Conservation (phyloP, 1,140 invertebrate species). For the Trachymyrmex cornetzi region DNA sequence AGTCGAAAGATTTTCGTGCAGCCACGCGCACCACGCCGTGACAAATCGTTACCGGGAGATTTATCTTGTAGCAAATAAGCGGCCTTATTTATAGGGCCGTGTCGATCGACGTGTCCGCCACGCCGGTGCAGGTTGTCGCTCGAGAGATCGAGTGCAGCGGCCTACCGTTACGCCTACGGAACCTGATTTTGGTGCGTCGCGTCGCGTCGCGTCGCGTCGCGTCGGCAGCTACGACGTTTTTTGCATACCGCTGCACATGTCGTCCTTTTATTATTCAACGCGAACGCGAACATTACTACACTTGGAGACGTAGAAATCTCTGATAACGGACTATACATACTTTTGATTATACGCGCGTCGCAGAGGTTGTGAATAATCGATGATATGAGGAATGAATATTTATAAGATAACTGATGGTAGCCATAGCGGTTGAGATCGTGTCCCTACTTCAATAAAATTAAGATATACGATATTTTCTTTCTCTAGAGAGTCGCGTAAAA, state of each 20-base stretch:
- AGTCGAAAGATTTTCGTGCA: conserved; percentile 13
- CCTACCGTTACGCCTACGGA: conserved; percentile 58
- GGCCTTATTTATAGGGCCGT: conserved; percentile 57
- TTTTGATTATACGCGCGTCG: background rate
- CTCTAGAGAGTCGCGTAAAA: conserved; percentile 16
- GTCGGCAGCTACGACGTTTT: conserved; percentile 27
- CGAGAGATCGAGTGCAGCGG: conserved; percentile 39
- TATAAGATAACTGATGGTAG: background rate
- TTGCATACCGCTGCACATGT: background rate
- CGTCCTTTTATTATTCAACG: conserved; percentile 49
- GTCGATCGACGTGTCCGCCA: conserved; percentile 54
- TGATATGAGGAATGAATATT: conserved; percentile 30
- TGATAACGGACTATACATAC: conserved; percentile 34
- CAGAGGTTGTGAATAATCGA: conserved; percentile 15
- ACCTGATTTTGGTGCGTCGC: conserved; percentile 45
- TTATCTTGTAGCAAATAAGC: conserved; percentile 65
- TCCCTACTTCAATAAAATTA: conserved; percentile 2
- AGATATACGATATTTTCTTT: conserved; percentile 1
- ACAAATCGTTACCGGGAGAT: conserved; percentile 66
- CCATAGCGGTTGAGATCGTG: background rate
- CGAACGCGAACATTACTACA: conserved; percentile 8
- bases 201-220: background rate
- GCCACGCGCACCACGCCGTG: conserved; percentile 43
- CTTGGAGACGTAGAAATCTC: background rate
- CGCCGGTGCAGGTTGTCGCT: conserved; percentile 50